Percentiles rank a stretch among this genome's conserved stretches.
Conservation (phyloP, 1,140 invertebrate species). For the Drosophila chauvacae region DNA sequence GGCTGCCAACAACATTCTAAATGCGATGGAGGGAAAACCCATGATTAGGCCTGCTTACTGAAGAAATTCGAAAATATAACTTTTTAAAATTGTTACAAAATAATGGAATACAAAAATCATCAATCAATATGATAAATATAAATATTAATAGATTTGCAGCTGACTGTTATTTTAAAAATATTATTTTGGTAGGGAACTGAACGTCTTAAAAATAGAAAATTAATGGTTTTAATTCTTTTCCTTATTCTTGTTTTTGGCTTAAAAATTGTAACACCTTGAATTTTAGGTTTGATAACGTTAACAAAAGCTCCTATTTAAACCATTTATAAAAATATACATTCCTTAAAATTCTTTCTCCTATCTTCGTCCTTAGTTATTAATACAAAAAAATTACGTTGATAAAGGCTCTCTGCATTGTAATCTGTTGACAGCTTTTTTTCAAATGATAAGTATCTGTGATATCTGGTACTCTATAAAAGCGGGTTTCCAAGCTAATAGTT, state of each 20-base stretch:
- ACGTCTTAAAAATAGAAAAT: no score
- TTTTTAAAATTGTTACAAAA: background rate
- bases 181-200: no score
- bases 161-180: no score
- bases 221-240: no score
- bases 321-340: no score
- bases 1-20: conserved; percentile 92
- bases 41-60: conserved; percentile 86
- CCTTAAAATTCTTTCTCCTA: no score
- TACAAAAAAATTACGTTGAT: no score
- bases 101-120: background rate
- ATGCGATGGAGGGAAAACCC: conserved; percentile 89
- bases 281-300: no score
- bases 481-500: background rate
- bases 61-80: background rate
- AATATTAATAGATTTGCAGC: background rate
- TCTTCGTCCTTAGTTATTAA: no score
- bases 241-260: no score
- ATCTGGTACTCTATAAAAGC: conserved; percentile 18
- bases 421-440: conserved; percentile 8
- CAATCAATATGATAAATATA: background rate
- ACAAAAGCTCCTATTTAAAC: no score
- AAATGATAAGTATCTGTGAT: conserved; percentile 11
- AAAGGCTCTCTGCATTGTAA: background rate
- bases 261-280: no score